phyloP scores from a whole-genome alignment of 2,797 vertebrate genomes.

The Falco concolor region DNA sequence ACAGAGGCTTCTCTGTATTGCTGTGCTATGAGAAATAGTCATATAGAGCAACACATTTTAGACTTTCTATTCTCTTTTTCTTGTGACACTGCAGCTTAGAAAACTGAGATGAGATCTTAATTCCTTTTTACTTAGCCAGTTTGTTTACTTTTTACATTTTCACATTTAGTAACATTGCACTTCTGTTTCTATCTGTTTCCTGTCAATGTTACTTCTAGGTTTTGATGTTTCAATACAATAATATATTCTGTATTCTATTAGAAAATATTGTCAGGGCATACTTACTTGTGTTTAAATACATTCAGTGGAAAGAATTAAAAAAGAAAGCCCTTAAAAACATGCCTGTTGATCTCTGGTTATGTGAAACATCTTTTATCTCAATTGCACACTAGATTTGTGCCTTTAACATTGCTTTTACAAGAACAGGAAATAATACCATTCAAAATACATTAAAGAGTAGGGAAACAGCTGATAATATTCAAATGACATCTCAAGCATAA shows the following conservation, averaged over 20 bases:
- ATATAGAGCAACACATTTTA: background rate
- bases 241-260: background rate
- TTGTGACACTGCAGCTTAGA: background rate
- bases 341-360: background rate
- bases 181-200: background rate
- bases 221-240: background rate
- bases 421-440: background rate
- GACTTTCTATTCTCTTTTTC: background rate
- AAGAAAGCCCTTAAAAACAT: background rate
- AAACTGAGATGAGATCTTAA: background rate
- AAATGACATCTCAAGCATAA: background rate
- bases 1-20: background rate
- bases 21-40: background rate
- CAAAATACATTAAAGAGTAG: background rate
- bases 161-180: background rate
- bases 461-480: background rate
- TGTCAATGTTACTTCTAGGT: background rate
- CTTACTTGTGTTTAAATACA: background rate
- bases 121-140: background rate
- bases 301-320: background rate
- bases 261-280: background rate
- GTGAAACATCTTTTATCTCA: background rate
- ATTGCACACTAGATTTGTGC: background rate
- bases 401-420: background rate
- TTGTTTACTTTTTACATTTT: background rate